phyloP scores from a whole-genome alignment of 2,797 vertebrate genomes.

The Rhodeus uyekii region DNA sequence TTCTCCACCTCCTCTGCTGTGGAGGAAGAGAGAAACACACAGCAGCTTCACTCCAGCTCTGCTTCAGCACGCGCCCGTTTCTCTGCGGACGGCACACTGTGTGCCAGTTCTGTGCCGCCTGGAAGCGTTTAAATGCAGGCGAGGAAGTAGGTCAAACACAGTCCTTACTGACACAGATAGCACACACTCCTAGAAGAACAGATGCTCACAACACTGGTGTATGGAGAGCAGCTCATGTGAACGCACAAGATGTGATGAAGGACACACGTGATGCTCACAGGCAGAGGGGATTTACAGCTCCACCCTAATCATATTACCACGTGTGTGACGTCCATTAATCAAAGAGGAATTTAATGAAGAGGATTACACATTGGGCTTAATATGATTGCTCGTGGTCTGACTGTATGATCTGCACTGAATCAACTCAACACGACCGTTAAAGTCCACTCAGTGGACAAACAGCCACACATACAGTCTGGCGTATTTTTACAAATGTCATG shows the following conservation, averaged over 20 bases:
- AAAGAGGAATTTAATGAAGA: not conserved
- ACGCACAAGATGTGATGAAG: not conserved
- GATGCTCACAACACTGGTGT: too few relatives aligned
- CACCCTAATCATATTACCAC: conserved; percentile 18
- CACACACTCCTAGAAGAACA: not conserved
- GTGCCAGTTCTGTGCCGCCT: conserved; percentile 5
- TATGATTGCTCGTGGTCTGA: not conserved
- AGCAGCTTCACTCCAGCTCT: not conserved
- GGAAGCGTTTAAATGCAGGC: not conserved
- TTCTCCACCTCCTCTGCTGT: conserved; percentile 96
- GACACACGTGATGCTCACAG: not conserved
- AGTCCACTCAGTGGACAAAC: too few relatives aligned
- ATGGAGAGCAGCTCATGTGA: not conserved
- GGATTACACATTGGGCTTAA: not conserved
- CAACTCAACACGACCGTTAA: not conserved
- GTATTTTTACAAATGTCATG: too few relatives aligned
- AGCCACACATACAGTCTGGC: too few relatives aligned
- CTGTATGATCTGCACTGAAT: not conserved
- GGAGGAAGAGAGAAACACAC: conserved; percentile 11
- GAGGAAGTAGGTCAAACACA: conserved; percentile 17
- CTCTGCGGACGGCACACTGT: not conserved
- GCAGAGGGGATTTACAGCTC: not conserved
- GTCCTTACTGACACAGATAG: not conserved
- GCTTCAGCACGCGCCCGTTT: not conserved
- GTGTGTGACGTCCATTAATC: not conserved